Base-by-base conservation (phyloP, 2,888 invertebrate species). In the Cosmia trapezina region DNA sequence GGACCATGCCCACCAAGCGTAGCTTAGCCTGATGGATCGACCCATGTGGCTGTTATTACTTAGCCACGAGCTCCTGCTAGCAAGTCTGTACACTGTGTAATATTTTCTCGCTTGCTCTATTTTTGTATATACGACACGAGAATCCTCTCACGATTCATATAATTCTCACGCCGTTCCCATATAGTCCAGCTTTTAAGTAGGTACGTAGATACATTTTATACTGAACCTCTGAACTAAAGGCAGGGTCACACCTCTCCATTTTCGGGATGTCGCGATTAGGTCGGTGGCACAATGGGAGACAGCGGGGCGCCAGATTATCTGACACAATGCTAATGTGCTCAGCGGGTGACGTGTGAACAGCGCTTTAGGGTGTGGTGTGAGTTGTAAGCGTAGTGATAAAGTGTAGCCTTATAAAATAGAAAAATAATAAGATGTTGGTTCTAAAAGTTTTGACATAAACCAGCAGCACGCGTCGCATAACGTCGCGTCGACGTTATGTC, bases 301-400 rank as follows among this genome's bases (percentile, higher is more conserved):
- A 92, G 96, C 96, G 89, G 96, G 96, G 95, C 96, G 96, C 96
- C 96, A 89, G 91, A 92, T 92, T 92, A 92, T 90, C 91, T 85
- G 86, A 86, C 89, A 85, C 89, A 90, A 91, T 88, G 92, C 94
- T 95, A 94, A 95, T 95, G 93, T 86, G 87, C 93, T 75, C 94
- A 88, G 93, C 94, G 91, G 93, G 93, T 81, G 92, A 92, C 92
- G 93, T 95, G 95, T 96, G 95, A 94, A 93, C 94, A 89, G 73
- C 83, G 90, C 91, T 90, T 95, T 93, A 93, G 80, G 59, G 56
- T 81, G 57, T 84, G 90, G 87, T 66, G 2, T 60, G 84, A 88
- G 83, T 72, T 19, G 81, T 22, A 33, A 83, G 87, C 66, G 73
- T 1, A 2, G n/a, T 41, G 5, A 22, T 17, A 2, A 47, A 19